Base-by-base conservation (phyloP, 2,113 vertebrate species). In the Serinus canaria region DNA sequence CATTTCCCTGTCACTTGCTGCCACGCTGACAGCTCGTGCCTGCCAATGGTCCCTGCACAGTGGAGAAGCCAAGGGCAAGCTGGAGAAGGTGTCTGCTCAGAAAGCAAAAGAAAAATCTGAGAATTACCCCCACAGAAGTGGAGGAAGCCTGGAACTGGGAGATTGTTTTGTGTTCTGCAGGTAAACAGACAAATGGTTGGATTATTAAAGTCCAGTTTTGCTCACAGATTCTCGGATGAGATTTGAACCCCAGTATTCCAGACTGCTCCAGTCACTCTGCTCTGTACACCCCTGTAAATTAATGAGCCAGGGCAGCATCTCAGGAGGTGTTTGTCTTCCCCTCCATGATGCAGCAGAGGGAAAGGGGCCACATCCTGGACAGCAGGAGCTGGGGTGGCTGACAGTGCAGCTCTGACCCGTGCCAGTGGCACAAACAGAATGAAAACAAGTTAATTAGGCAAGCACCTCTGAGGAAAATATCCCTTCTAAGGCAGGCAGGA, bases 1-100 rank as follows among this genome's bases (percentile, higher is more conserved):
- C 46, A 28, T 43, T 25, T 14, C 2, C 59, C n/a, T 55, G 35
- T 41, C 56, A 4, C 53, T 43, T 47, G 37, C 67, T 72, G 19
- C 72, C 31, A 13, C 3, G 0, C 28, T 20, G n/a, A 31, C 1
- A 3, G n/a, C 25, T n/a, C 0, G 0, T 13, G 55, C 11, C 55
- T 30, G n/a, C 30, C 59, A 13, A 37, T 3, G 43, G 46, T 21
- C 52, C 80, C 82, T 27, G 63, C 43, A 11, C 52, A 31, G 25
- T 2, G 0, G 62, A 18, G 44, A 53, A 69, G 70, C 37, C 52
- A 82, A 76, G 50, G 6, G 21, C 58, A 68, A 72, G 70, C 8
- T 7, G 28, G 81, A 62, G 70, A 39, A 94, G 78, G 17, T 44
- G 25, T 19, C 74, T 81, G 44, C 69, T 46, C 60, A 18, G 30